Evolutionary conservation across 2,113 vertebrate species (phyloP), one percentile per base, ranked within the genome.

Genomic region (Gallinago undulata): DNA sequence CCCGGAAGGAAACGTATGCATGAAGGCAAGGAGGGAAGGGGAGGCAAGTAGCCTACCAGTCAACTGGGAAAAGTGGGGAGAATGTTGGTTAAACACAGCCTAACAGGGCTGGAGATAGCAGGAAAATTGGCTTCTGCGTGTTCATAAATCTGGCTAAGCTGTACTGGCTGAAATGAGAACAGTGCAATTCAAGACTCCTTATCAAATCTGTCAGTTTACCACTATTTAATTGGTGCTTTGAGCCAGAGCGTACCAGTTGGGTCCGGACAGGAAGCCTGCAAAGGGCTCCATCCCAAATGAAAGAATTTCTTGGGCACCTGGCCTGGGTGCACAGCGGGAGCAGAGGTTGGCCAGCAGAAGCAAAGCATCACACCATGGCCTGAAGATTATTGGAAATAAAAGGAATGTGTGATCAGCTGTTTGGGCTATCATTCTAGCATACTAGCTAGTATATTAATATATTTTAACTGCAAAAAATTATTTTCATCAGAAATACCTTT

Each of bases 1-100:
- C 13, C 59, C 28, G 10, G 21, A 78, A 75, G 81, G 43, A 89
- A 70, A 60, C 0, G 0, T 2, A 63, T 0, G 15, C 12, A 2
- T 5, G 19, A 63, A 85, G 21, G 33, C 33, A 51, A 77, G 11
- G 41, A 67, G 41, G 43, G 43, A 63, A 72, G 43, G 28, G 53
- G 30, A 55, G 53, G 30, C 28, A 75, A 0, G 4, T 5, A 50
- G 50, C 27, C 48, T 59, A 25, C 27, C 35, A 60, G n/a, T 17
- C 55, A 80, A 1, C 18, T 35, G 13, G 35, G 57, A 39, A n/a
- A 81, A 28, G 23, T 59, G 19, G 41, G 50, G 7, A 66, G 50
- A 70, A 84, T 0, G 6, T 24, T 30, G 43, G 25, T 51, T 78
- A 87, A 82, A 78, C 30, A 45, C 81, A 87, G n/a, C 21, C 43